Base-by-base conservation (phyloP, 2,113 vertebrate species). In the Rhineura floridana region DNA sequence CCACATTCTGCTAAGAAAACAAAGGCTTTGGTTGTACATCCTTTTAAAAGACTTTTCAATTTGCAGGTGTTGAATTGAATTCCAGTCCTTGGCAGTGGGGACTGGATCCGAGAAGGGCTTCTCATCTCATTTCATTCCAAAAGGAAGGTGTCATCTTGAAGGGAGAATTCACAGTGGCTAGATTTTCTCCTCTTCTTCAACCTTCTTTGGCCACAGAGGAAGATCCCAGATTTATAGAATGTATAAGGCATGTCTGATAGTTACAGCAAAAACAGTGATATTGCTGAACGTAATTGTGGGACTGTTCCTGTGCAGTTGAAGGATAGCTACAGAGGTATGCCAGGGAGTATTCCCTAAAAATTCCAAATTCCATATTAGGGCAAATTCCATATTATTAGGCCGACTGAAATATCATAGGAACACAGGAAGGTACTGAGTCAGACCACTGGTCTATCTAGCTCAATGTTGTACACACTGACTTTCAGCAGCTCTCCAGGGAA, bases 51-150 rank as follows among this genome's bases (percentile, higher is more conserved):
- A 48, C 39, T 78, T 70, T 63, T 65, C 88, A 77, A 0, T 39
- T 19, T 3, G 8, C 0, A 6, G 72, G 50, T 87, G 48, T 63
- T 0, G 23, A 82, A 63, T 1, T 23, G 77, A 91, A 85, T 30
- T 1, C 0, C 4, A 21, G 52, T 62, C 36, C 0, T 12, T 9
- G 39, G 42, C 5, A 17, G 0, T 7, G 39, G 44, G 84, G 42
- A 82, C 84, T 73, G 1, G 77, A 85, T 87, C 65, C 25, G 4
- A 0, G 77, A 55, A 52, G 84, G 63, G 67, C 72, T 79, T 42
- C 50, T 21, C 30, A 17, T 1, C 48, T 1, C 76, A 86, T 70
- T 3, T 50, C 2, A 33, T 65, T n/a, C 0, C 0, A 0, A 0
- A 50, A 69, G 73, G 75, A 65, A 83, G 79, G 0, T 4, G 30